These are phyloP conservation scores for Periophthalmus magnuspinnatus DNA, from an alignment of 2,797 vertebrate genomes.

Conservation along the genomic window DNA sequence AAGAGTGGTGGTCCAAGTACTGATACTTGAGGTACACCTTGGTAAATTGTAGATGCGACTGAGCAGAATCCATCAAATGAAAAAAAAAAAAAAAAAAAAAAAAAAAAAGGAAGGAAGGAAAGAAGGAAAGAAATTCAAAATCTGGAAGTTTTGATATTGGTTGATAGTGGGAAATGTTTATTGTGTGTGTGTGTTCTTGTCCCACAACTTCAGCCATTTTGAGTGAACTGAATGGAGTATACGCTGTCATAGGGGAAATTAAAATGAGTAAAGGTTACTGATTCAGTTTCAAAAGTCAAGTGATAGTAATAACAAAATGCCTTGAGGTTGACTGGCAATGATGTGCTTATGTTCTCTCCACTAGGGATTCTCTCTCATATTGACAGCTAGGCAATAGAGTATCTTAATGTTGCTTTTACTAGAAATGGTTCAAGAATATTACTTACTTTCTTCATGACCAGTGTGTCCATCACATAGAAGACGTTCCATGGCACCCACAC, in stretches of 20 bases:
- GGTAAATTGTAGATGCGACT: not conserved
- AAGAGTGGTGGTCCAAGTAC: not conserved
- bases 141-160: no score
- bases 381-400: not conserved
- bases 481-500: slow-evolving; percentile 98
- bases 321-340: no score
- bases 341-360: not conserved
- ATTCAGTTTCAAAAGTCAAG: no score
- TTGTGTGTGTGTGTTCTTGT: no score
- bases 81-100: not conserved
- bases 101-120: no score
- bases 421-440: not conserved
- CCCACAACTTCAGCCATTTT: no score
- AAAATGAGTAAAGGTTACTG: no score
- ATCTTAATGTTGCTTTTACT: not conserved
- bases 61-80: not conserved
- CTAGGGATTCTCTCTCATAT: not conserved
- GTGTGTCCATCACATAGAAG: slow-evolving; percentile 96
- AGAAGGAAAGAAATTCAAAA: not conserved
- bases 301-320: not conserved
- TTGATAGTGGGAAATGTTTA: no score
- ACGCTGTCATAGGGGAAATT: no score
- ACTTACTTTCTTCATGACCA: slow-evolving; percentile 92
- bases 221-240: no score
- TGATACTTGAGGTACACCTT: not conserved